Conservation (phyloP, 2,797 vertebrate genomes). For the Serranus cabrilla region DNA sequence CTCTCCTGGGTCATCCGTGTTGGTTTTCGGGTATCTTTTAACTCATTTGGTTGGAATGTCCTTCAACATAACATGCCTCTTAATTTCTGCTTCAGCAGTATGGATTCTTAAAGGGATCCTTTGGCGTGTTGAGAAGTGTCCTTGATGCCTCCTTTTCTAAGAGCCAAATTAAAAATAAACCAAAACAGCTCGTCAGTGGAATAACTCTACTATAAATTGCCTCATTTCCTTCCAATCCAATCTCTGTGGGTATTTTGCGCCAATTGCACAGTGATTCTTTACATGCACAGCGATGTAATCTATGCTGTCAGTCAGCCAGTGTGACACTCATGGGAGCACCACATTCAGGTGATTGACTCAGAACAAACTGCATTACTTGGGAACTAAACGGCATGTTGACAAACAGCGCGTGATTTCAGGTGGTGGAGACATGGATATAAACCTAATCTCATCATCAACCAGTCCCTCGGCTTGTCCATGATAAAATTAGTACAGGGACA, state of each 20-base stretch:
- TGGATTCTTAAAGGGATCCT: conserved; percentile 1
- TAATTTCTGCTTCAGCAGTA: conserved; percentile 22
- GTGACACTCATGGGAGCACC: conserved; percentile 38
- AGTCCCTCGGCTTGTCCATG: conserved; percentile 57
- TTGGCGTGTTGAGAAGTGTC: neutral
- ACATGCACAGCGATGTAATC: conserved; percentile 53
- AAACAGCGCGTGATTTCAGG: conserved; percentile 53
- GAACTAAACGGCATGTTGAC: conserved; percentile 57
- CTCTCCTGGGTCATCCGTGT: conserved; percentile 10
- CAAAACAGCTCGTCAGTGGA: conserved; percentile 37
- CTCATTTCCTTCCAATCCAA: conserved; percentile 52
- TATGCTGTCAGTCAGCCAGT: conserved; percentile 58
- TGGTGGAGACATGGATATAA: conserved; percentile 42
- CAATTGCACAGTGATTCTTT: conserved; percentile 49
- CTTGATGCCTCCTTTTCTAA: conserved; percentile 20
- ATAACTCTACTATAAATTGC: conserved; percentile 32
- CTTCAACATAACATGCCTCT: neutral
- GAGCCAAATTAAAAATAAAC: conserved; percentile 36
- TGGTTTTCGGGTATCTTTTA: conserved; percentile 5
- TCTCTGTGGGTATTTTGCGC: conserved; percentile 45
- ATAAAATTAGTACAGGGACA: conserved; percentile 64
- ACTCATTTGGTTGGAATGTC: conserved; percentile 12
- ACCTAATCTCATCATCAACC: conserved; percentile 68
- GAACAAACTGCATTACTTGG: conserved; percentile 59
- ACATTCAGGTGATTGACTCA: conserved; percentile 53